Base-by-base conservation (phyloP, 1,140 invertebrate genomes). In the Cherax destructor region DNA sequence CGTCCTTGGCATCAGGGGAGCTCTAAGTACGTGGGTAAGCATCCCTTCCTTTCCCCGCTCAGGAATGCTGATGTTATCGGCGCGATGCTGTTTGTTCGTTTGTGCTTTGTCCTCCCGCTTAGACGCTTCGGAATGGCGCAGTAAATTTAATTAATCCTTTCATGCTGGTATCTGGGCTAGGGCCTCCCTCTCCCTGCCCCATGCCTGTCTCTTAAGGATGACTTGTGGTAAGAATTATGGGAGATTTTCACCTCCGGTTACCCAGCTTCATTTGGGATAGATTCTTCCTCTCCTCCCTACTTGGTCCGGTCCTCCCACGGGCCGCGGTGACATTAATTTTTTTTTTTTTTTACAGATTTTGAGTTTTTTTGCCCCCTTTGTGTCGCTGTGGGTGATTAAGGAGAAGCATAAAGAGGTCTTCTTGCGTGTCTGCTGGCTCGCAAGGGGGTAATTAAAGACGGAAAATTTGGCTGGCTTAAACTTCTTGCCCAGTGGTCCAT, bases 131-230 rank as follows among this genome's bases (percentile, higher is more conserved):
- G 88, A 81, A 90, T 78, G 88, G 65, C 88, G 81, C 83, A 90
- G 81, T 90, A 90, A 84, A 90, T 90, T 84, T 90, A 90, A 90
- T 90, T 90, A 90, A 90, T 90, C 88, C 88, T 81, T 90, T 90
- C 81, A 90, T 81, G 88, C 80, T 72, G 81, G 88, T 69, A 78
- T 78, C 74, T 78, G 74, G 49, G 80, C 69, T 86, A 50, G 69
- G 18, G 84, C 52, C 52, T 13, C 30, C 56, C 65, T 50, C 74
- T 21, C 1, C 61, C 61, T 18, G 5, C 61, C 18, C 21, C 56
- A 30, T n/a, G 47, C 52, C 21, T 21, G 24, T 61, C 79, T 52
- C 79, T 16, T 21, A 86, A 41, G 85, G 85, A 86, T 86, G 85
- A 86, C 24, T 77, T 59, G 56, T 59, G 41, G 74, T 21, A 4